Base-by-base conservation (phyloP, 2,797 vertebrate species). In the Ptychadena robeensis region DNA sequence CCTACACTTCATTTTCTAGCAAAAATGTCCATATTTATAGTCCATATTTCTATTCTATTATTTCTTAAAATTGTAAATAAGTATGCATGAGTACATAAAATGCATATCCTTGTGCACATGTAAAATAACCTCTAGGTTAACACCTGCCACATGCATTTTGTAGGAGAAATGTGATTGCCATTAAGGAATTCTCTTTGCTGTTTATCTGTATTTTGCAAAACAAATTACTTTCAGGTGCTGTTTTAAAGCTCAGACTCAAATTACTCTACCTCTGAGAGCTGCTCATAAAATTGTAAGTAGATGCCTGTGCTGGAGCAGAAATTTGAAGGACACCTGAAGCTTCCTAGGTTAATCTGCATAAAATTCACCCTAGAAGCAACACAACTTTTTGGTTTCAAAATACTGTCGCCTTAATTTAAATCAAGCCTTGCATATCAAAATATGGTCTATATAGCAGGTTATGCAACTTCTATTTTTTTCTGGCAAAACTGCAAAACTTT, bases 181-280 rank as follows among this genome's bases (percentile, higher is more conserved):
- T 73, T 83, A 79, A 79, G 78, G 18, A 73, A 32, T 73, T 76
- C 34, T 73, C 76, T 44, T 79, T 61, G 77, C 74, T 84, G 75
- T 84, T 84, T 79, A 79, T 84, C 28, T 64, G 57, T 48, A 79
- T 73, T 84, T 84, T 84, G 82, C 75, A 84, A 84, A 74, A 73
- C 68, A 84, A 84, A 84, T 84, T 84, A 79, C 76, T 68, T 79
- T 84, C 76, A 74, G 76, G 65, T 84, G 76, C 69, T 79, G 59
- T 84, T 79, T 84, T 79, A 73, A 79, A 65, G 76, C 70, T 66
- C 34, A 66, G 69, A 65, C 66, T 83, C 68, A 71, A 79, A 83
- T 83, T 83, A 69, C 68, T 71, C 69, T 83, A 59, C 59, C 64
- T 76, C 73, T 22, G 48, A 68, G 57, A 68, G 27, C 70, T 61